Base-by-base conservation (phyloP, 2,797 vertebrate species). In the Anas bernieri region DNA sequence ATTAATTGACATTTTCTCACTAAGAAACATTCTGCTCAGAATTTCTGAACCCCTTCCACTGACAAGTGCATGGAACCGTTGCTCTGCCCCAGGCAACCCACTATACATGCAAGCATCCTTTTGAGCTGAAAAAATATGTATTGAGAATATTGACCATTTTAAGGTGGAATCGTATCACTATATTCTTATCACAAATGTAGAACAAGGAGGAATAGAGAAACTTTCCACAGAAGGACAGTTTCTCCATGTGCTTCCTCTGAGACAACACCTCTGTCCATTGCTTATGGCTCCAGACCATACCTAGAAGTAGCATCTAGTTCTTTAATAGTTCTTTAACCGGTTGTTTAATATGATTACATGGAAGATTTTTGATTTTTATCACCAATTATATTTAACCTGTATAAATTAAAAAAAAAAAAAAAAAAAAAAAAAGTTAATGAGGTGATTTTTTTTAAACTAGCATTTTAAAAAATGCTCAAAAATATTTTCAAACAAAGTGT, bases 1-100 rank as follows among this genome's bases (percentile, higher is more conserved):
- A 95, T 93, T 94, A 96, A 92, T 96, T 96, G 92, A 80, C 88
- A 93, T 95, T 92, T 96, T 88, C 79, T 77, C 22, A 25, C 81
- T 73, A 59, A 78, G 70, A 92, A 95, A 94, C 92, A 78, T 95
- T 94, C 88, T 95, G 93, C 80, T 95, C 70, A 84, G 75, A 88
- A 82, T 90, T 91, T 94, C 77, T 56, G 28, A 90, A 68, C 67
- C 67, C 77, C 70, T 33, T 88, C 31, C 67, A 30, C 54, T 86
- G 83, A 91, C 58, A 93, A 92, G 62, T 18, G 26, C 31, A 43
- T 7, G 37, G 54, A 92, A 79, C 75, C 73, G 76, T n/a, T 84
- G 74, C 80, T 84, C 80, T 81, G 76, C 77, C 92, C 80, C 59
- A 91, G 83, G 77, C 92, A 94, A 63, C 18, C 26, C 74, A 56